These are phyloP conservation scores for Brienomyrus brachyistius DNA, from an alignment of 2,113 vertebrate genomes.

Conservation along the genomic window DNA sequence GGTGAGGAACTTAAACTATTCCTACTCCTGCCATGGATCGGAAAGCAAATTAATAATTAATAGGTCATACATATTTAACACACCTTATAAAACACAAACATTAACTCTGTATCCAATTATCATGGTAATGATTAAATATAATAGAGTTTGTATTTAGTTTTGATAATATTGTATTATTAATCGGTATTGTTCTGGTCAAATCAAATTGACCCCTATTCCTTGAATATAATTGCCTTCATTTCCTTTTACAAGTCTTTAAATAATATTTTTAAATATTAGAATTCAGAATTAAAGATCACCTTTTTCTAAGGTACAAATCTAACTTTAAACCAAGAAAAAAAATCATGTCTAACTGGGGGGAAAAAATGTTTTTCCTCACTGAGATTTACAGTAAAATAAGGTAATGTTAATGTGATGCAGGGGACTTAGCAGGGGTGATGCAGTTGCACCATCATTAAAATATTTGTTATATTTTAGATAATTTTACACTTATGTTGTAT, in stretches of 20 bases:
- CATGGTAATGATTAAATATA: slow-evolving; percentile 19
- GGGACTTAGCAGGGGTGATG: not conserved
- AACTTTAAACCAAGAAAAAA: not conserved
- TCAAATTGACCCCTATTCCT: slow-evolving; percentile 4
- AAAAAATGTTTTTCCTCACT: not conserved
- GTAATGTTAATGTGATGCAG: not conserved
- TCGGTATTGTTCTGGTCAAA: slow-evolving; percentile 3
- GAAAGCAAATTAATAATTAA: slow-evolving; percentile 18
- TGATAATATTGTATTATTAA: slow-evolving; percentile 4
- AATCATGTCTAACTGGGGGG: not conserved
- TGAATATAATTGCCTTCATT: slow-evolving; percentile 10
- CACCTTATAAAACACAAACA: slow-evolving; percentile 5
- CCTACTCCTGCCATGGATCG: not conserved
- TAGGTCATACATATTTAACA: slow-evolving; percentile 15
- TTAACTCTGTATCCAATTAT: slow-evolving; percentile 20
- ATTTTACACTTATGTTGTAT: no score
- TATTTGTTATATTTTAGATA: not conserved
- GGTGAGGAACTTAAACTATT: slow-evolving; percentile 5
- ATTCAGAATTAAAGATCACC: not conserved
- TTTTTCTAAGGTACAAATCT: not conserved
- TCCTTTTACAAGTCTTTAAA: slow-evolving; percentile 9
- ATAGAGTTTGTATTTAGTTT: slow-evolving; percentile 12
- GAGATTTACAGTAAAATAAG: not conserved
- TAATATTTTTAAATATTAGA: not conserved
- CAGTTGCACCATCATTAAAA: not conserved